A percentile compares a stretch with the other conserved stretches of the same genome.
These are phyloP conservation scores for Bambusicola thoracicus DNA, from an alignment of 2,113 vertebrate genomes.

Conservation along the genomic window DNA sequence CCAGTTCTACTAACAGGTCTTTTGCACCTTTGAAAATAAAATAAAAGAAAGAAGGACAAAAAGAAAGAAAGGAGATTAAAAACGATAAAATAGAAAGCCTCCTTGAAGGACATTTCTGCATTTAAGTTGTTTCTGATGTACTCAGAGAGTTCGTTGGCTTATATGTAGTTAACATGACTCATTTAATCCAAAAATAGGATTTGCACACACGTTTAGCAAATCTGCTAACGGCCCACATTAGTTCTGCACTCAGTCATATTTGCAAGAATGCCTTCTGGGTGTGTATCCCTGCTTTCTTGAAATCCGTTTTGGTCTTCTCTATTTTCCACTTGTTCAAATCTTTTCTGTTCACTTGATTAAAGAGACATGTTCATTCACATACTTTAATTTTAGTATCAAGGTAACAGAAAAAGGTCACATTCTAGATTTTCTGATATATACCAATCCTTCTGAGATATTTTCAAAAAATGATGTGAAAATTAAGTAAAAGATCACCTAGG, in stretches of 20 bases:
- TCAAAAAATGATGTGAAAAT: not conserved
- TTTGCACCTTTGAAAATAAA: not conserved
- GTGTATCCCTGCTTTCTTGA: not conserved
- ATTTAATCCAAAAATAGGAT: slow-evolving; percentile 64
- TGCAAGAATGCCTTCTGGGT: slow-evolving; percentile 1
- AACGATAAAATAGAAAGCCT: not conserved
- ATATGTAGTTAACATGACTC: slow-evolving; percentile 37
- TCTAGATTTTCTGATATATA: not conserved
- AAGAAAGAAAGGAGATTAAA: not conserved
- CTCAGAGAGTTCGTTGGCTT: not conserved
- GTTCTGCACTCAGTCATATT: not conserved
- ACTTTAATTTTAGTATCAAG: not conserved
- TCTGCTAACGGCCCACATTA: slow-evolving; percentile 20
- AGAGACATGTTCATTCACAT: not conserved
- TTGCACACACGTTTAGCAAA: slow-evolving; percentile 35
- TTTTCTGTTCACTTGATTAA: slow-evolving; percentile 12
- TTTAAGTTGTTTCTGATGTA: slow-evolving; percentile 1
- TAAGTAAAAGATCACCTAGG: not conserved
- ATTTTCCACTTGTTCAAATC: not conserved
- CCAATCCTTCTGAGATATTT: not conserved
- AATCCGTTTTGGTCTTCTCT: not conserved
- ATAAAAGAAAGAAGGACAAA: not conserved
- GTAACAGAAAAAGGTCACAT: not conserved
- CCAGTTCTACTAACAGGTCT: not conserved
- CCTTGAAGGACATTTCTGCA: not conserved